phyloP scores from a whole-genome alignment of 2,797 vertebrate genomes.

The Alca torda region DNA sequence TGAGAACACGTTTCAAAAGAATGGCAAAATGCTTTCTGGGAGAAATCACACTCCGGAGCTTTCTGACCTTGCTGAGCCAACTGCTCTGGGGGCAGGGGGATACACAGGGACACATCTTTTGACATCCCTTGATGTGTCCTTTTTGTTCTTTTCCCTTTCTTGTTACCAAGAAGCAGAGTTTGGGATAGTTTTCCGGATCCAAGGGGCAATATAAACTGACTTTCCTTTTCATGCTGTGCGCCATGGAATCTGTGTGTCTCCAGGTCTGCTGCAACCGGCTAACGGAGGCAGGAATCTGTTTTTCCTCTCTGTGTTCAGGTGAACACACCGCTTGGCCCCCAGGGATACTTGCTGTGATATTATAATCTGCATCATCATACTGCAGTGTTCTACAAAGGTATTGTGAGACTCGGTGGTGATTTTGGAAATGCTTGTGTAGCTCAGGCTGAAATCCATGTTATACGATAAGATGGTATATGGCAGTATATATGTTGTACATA shows the following conservation, averaged over 20 bases:
- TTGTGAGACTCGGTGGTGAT: background rate
- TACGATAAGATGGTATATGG: background rate
- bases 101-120: background rate
- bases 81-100: background rate
- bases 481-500: background rate
- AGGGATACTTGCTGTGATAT: background rate
- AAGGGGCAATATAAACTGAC: background rate
- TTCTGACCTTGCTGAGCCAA: background rate
- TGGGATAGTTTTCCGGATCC: background rate
- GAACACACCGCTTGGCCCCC: background rate
- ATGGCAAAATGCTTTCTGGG: background rate
- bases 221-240: background rate
- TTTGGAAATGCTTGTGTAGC: background rate
- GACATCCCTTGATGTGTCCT: background rate
- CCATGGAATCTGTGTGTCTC: background rate
- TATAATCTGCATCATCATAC: background rate
- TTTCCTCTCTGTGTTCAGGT: background rate
- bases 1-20: background rate
- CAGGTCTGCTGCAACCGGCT: background rate
- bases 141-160: background rate
- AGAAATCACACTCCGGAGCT: background rate
- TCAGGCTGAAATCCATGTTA: background rate
- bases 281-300: background rate
- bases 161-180: background rate
- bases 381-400: background rate